A percentile compares a stretch with the other conserved stretches of the same genome.
Conservation (phyloP, 2,888 invertebrate species). For the Limnephilus rhombicus region DNA sequence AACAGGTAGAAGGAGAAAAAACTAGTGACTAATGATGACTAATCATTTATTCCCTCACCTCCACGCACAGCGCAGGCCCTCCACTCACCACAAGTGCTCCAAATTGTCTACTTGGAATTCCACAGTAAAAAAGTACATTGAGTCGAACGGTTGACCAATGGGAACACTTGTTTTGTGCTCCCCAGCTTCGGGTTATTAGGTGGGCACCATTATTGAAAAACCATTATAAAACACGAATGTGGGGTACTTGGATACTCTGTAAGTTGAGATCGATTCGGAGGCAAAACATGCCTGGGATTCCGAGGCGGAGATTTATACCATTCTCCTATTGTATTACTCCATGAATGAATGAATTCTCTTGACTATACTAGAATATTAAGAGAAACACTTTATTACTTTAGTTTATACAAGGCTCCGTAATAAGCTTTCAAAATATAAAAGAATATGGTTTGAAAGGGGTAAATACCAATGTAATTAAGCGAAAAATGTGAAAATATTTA, state of each 20-base stretch:
- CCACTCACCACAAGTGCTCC: constrained; percentile 53
- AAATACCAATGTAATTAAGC: too few species aligned
- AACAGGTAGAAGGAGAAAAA: constrained; percentile 5
- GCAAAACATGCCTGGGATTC: not conserved
- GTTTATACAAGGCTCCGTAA: not conserved
- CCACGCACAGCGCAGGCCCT: not conserved
- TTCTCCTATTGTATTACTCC: not conserved
- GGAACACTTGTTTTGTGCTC: not conserved
- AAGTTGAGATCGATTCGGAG: constrained; percentile 21
- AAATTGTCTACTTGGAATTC: constrained; percentile 54
- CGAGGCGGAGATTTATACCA: not conserved
- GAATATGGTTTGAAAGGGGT: too few species aligned
- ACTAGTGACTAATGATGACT: constrained; percentile 40
- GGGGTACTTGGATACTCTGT: constrained; percentile 27
- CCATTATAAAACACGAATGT: constrained; percentile 52
- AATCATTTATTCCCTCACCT: constrained; percentile 15
- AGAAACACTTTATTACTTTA: not conserved
- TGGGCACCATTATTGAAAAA: constrained; percentile 45
- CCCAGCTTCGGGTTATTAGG: constrained; percentile 39
- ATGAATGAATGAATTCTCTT: not conserved
- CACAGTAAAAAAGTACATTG: not conserved
- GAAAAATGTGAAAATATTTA: too few species aligned
- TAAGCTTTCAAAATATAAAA: too few species aligned
- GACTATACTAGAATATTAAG: not conserved
- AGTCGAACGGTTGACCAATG: constrained; percentile 3